Evolutionary conservation across 2,113 vertebrate species (phyloP).

Genomic region (Lipophrys pholis): DNA sequence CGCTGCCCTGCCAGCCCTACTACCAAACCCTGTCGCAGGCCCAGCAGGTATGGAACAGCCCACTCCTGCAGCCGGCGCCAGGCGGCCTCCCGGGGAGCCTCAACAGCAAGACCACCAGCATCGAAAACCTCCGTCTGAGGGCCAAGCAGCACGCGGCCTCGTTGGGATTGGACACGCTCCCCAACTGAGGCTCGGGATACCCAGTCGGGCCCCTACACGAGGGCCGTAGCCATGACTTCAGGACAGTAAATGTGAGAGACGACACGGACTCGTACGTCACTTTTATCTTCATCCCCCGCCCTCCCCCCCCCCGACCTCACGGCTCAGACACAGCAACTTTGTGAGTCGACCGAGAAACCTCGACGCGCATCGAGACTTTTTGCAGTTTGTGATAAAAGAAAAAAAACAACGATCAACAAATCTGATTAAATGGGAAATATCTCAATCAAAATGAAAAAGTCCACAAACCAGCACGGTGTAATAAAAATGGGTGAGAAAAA

Average conservation of each 20-base stretch:
- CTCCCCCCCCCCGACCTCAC: too few species aligned
- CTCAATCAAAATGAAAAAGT: too few species aligned
- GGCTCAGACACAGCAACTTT: too few species aligned
- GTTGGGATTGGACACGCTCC: constrained; percentile 94
- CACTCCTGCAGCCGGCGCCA: constrained; percentile 90
- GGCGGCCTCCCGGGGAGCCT: constrained; percentile 85
- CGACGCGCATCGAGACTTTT: too few species aligned
- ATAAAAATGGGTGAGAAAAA: neutral
- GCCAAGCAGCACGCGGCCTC: constrained; percentile 98
- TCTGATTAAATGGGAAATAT: too few species aligned
- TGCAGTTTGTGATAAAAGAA: too few species aligned
- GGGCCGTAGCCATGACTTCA: too few species aligned
- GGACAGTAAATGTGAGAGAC: too few species aligned
- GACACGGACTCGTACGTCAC: too few species aligned
- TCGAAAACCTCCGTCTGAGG: constrained; percentile 96
- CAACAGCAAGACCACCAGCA: constrained; percentile 99
- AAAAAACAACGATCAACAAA: too few species aligned
- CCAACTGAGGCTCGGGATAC: constrained; percentile 86
- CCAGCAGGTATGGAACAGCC: constrained; percentile 96
- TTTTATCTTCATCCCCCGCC: too few species aligned
- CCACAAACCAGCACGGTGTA: neutral
- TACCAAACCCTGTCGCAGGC: constrained; percentile 97
- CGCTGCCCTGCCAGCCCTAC: constrained; percentile 97
- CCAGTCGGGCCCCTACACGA: neutral
- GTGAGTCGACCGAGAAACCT: too few species aligned